Evolutionary conservation across 2,888 invertebrate species (phyloP), one percentile per base, ranked within the genome.

Genomic region (Epiblema foenella): DNA sequence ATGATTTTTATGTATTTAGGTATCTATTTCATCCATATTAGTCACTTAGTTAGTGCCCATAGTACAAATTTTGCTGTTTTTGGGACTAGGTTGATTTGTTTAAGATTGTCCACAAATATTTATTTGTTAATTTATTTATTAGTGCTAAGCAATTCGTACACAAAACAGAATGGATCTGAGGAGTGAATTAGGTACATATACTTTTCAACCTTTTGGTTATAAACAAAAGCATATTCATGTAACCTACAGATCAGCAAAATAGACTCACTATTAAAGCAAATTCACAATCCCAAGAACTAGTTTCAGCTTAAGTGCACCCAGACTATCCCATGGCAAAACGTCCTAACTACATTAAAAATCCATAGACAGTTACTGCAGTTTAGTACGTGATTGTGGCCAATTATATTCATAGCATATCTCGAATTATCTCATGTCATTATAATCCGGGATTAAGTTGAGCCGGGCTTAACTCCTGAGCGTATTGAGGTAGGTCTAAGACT

Each of bases 371-470:
- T 37, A 7, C 15, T 20, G 1, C 37, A 12, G 54, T 39, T 39
- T n/a, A n/a, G 18, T 37, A 29, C n/a, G 4, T 15, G 8, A 2
- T 9, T 39, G 24, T 7, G 8, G 20, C 52, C 33, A 63, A 69
- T 63, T 58, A 58, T 64, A 57, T 58, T 64, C 37, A 58, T 52
- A 58, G 58, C 56, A 17, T 57, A 58, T 58, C 18, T 51, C 37
- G 15, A 62, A 49, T 60, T 72, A 74, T 68, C 68, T 70, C 70
- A 52, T 24, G 70, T 74, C 70, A 70, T 65, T 74, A 69, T 74
- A 74, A 73, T 74, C 73, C 63, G 17, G 68, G 70, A 66, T 73
- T 74, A 74, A 18, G 72, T 59, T 68, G 66, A 56, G 62, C 39
- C 20, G 18, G 54, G 39, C 54, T 54, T 64, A 54, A 52, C 39